Base-by-base conservation (phyloP, 2,797 vertebrate genomes). In the Enteromius thamalakanensis region DNA sequence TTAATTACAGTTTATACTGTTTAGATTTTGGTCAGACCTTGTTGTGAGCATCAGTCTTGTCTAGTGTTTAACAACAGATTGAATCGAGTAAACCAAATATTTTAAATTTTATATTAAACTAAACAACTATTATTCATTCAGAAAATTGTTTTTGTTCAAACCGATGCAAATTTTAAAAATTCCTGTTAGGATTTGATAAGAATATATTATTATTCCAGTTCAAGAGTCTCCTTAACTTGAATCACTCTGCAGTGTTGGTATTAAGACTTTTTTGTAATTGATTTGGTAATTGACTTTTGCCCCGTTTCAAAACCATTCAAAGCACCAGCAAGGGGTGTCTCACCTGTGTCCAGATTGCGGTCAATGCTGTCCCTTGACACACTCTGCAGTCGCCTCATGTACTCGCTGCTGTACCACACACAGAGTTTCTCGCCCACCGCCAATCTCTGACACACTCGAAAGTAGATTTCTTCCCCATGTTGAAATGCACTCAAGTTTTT, bases 401-500 rank as follows among this genome's bases (percentile, higher is more conserved):
- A 99, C 86, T 97, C 95, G 64, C 95, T 92, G 1, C 97, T 97
- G 93, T 98, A 98, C 97, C 97, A 98, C 79, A 98, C 97, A 69
- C 97, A 91, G 81, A 99, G 95, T 89, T 92, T 94, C 90, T 98
- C 96, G 67, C 97, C 95, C 0, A 93, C 95, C 62, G 7, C 89
- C 89, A 98, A 94, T 83, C 93, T 92, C 26, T 95, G 94, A 91
- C 96, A 94, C 32, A 93, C 94, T 10, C 96, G 95, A 90, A 99
- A 99, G 88, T 97, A 99, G 90, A 99, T 97, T 88, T 92, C 93
- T 87, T 95, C 94, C 0, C 94, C 93, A 83, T 95, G 97, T 85
- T 99, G 97, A 88, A 99, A 98, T 0, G 96, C 97, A 49, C 97
- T 94, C 86, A 99, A 87, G 91, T 99, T 99, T 92, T 96, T 96